Evolutionary conservation across 2,888 invertebrate species (phyloP), one percentile per base, ranked within the genome.

Genomic region (Tethea ocularis): DNA sequence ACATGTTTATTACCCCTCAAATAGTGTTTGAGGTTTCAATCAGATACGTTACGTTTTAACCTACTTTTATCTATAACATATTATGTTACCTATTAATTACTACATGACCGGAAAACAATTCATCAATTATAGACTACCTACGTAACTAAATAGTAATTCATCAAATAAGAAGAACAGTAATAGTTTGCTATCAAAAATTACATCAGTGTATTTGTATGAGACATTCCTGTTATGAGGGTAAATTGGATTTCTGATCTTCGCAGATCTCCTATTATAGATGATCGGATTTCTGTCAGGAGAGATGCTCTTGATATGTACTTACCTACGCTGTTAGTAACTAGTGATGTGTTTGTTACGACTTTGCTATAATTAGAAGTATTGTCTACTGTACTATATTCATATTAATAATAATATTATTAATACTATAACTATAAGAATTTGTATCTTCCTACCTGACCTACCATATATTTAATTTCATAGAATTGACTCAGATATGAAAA

Each of bases 261-360:
- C 74, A 77, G 75, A 76, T 79, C 70, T 72, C 67, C 80, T 80
- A 84, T 84, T 84, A 79, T 75, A 74, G 72, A 72, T 67, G 76
- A 82, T 82, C 77, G 77, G 72, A 82, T 80, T 78, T 74, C 79
- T 80, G 80, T 72, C 74, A 75, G 66, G 65, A 71, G 67, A 70
- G 71, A 68, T 66, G 73, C 67, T 71, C 68, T 69, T 59, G 62
- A 71, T 62, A 33, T 33, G 13, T n/a, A n/a, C n/a, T n/a, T n/a
- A n/a, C n/a, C 8, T 13, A 63, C 20, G 10, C 17, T 58, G 56
- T 46, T 57, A 51, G 56, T 58, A 22, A 62, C n/a, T n/a, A n/a
- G n/a, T 53, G 62, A 51, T 53, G 57, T 61, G 57, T 57, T 63
- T 52, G 51, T 56, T 63, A 61, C 59, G 56, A 59, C 58, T 59